Percentiles rank a stretch among this genome's conserved stretches.
phyloP scores from a whole-genome alignment of 2,113 vertebrate species.

The Mirounga angustirostris region DNA sequence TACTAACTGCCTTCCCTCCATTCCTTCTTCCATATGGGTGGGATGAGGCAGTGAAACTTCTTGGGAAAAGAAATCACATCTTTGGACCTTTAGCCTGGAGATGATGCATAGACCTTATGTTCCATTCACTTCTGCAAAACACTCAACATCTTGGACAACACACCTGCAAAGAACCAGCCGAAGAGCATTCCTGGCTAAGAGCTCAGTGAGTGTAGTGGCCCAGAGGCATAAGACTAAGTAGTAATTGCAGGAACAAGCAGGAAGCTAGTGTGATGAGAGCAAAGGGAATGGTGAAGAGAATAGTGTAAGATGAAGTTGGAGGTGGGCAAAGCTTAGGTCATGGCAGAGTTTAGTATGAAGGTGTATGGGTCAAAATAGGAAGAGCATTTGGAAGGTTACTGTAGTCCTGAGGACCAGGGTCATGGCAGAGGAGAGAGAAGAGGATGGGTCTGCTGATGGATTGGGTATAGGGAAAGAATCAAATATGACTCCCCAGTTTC shows the following conservation, averaged over 20 bases:
- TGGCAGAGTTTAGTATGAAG: neutral
- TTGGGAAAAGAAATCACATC: neutral
- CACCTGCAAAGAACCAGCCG: neutral
- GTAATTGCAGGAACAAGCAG: neutral
- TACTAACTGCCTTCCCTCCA: neutral
- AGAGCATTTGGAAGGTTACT: neutral
- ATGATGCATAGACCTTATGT: neutral
- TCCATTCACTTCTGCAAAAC: neutral
- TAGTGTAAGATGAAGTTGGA: neutral
- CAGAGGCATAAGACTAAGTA: neutral
- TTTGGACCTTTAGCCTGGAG: neutral
- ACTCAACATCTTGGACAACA: neutral
- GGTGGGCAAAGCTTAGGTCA: neutral
- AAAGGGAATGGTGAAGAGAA: neutral
- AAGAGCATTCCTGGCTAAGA: neutral
- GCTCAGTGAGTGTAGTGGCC: neutral
- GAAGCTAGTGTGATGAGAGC: neutral
- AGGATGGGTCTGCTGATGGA: neutral
- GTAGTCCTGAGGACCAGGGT: neutral
- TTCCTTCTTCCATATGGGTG: neutral
- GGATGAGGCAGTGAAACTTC: neutral
- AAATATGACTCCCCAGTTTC: neutral
- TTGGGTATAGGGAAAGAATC: neutral
- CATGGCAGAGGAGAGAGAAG: neutral
- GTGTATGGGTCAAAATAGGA: neutral